Base-by-base conservation (phyloP, 2,888 invertebrate genomes). In the Melinopterus prodromus region DNA sequence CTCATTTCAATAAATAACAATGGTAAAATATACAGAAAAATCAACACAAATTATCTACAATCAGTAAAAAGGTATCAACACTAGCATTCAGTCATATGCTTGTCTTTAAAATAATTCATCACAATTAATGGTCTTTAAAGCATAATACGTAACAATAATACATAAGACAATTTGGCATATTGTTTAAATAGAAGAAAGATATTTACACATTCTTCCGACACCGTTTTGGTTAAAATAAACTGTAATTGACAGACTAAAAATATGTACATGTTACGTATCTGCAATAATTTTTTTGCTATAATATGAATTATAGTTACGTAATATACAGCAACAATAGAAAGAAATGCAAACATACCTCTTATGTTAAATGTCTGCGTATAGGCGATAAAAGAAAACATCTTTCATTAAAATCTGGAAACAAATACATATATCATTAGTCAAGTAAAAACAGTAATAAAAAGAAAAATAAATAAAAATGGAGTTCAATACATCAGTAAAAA, bases 51-150 rank as follows among this genome's bases (percentile, higher is more conserved):
- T 37, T 14, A 16, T n/a, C 14, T 7, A 14, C 76, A n/a, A 78
- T 78, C 78, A 78, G 78, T 16, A 53, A 72, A 7, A 72, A 72
- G 26, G 35, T 72, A 37, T 72, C 78, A 78, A 72, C 78, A 78
- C 6, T 14, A 78, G 12, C 16, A 72, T 53, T 78, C 72, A 38
- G 78, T 70, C 78, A 78, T 78, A 78, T 78, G 78, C 78, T 78
- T 78, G 78, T 78, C 78, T 69, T 69, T 38, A 78, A 71, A 72
- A 38, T 72, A 78, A 77, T 69, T 77, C 77, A 77, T 77, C 77
- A 77, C 69, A 38, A 38, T 38, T 38, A n/a, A n/a, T n/a, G n/a
- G n/a, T n/a, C n/a, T n/a, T n/a, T n/a, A n/a, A n/a, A n/a, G n/a
- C n/a, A n/a, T n/a, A n/a, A n/a, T n/a, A n/a, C n/a, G n/a, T n/a